Percentiles rank a stretch among this genome's conserved stretches.
Evolutionary conservation across 2,113 vertebrate species (phyloP).

Genomic region (Scophthalmus maximus): DNA sequence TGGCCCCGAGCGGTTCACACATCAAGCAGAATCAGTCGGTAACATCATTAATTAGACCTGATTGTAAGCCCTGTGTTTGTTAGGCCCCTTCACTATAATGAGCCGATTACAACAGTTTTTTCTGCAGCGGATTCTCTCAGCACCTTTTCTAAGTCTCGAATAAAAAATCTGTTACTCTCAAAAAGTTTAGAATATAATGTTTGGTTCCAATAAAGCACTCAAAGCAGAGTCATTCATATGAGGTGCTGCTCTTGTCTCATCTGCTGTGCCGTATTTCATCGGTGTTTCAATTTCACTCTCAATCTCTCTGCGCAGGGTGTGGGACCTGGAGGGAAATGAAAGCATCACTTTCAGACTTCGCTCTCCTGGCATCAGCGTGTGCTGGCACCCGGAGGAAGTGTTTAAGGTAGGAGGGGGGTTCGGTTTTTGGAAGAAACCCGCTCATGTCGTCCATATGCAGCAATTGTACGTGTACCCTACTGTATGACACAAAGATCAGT

Average conservation of each 20-base stretch:
- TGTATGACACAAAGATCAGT: too few species aligned
- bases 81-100: constrained; percentile 16
- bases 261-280: constrained; percentile 21
- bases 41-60: constrained; percentile 38
- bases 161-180: too few species aligned
- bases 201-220: constrained; percentile 1
- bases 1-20: constrained; percentile 34
- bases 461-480: background rate
- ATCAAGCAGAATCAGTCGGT: constrained; percentile 23
- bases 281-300: constrained; percentile 8
- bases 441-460: background rate
- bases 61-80: constrained; percentile 23
- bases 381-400: constrained; percentile 95
- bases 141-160: too few species aligned
- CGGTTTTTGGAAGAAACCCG: background rate
- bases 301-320: constrained; percentile 83
- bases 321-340: constrained; percentile 93
- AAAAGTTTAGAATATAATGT: background rate
- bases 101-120: background rate
- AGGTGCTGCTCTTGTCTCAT: background rate
- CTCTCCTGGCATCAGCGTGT: constrained; percentile 95
- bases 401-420: constrained; percentile 85
- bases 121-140: constrained; percentile 10
- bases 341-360: constrained; percentile 87
- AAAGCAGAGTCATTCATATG: constrained; percentile 14